These are phyloP conservation scores for Apis mellifera DNA, from an alignment of 1,140 invertebrate species.

Conservation along the genomic window DNA sequence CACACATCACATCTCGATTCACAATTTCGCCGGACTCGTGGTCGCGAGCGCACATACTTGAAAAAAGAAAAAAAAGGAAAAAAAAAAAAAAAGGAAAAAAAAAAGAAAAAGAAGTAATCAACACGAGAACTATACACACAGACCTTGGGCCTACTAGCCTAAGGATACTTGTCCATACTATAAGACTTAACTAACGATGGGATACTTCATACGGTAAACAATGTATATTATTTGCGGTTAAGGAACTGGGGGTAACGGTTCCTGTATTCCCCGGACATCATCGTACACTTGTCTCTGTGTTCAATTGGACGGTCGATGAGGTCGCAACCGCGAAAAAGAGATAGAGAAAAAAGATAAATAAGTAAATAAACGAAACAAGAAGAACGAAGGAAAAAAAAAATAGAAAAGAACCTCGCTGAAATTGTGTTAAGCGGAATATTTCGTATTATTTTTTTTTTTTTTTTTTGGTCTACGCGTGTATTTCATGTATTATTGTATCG, in stretches of 20 bases:
- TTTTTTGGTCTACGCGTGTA: conserved; percentile 3
- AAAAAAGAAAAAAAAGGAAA: conserved; percentile 30
- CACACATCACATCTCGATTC: background rate
- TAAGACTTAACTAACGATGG: conserved; percentile 81
- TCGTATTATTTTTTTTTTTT: conserved; percentile 14
- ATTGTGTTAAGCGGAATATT: background rate
- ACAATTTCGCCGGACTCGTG: conserved; percentile 29
- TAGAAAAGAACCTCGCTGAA: conserved; percentile 26
- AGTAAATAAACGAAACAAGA: background rate
- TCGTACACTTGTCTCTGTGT: conserved; percentile 68
- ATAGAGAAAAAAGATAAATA: background rate
- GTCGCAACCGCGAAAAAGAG: conserved; percentile 27
- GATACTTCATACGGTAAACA: conserved; percentile 77
- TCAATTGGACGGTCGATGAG: conserved; percentile 68
- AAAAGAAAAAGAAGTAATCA: conserved; percentile 29
- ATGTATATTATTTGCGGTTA: conserved; percentile 79
- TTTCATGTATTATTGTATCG: too few relatives aligned
- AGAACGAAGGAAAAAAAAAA: background rate
- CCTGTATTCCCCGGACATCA: conserved; percentile 76
- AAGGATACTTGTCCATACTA: conserved; percentile 80
- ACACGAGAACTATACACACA: conserved; percentile 63
- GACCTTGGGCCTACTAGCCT: conserved; percentile 78
- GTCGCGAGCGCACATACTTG: conserved; percentile 62
- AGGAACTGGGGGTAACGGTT: conserved; percentile 74
- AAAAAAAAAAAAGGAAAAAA: conserved; percentile 15